Conservation (phyloP, 2,113 vertebrate genomes). For the Holacanthus passer region DNA sequence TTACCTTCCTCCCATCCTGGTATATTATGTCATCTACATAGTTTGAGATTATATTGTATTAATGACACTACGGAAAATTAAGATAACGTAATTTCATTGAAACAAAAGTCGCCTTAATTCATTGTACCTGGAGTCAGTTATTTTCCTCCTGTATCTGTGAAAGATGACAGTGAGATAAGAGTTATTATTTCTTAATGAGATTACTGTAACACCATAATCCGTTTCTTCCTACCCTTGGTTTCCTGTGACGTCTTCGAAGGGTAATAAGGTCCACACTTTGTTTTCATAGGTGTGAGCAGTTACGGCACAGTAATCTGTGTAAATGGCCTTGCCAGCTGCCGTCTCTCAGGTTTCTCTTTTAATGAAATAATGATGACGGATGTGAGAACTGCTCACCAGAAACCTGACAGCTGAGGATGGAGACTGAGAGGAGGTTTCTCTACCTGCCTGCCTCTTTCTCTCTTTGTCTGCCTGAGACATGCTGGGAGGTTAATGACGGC, state of each 20-base stretch:
- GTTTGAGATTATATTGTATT: background rate
- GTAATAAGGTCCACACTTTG: conserved; percentile 53
- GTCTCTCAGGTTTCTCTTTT: conserved; percentile 65
- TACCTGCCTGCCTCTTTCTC: conserved; percentile 7
- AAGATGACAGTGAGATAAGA: conserved; percentile 15
- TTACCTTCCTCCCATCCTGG: background rate
- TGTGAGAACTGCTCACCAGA: conserved; percentile 36
- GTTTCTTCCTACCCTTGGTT: conserved; percentile 48
- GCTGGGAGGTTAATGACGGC: background rate
- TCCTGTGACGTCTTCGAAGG: conserved; percentile 59
- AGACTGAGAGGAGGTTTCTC: conserved; percentile 25
- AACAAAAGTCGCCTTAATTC: background rate
- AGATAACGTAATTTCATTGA: background rate
- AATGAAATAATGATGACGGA: conserved; percentile 68
- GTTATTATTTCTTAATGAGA: conserved; percentile 51
- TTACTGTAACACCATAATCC: conserved; percentile 62
- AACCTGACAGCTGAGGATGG: conserved; percentile 40
- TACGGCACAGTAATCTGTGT: conserved; percentile 40
- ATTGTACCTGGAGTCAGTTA: background rate
- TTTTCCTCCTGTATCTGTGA: background rate
- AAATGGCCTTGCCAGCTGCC: conserved; percentile 51
- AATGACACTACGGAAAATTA: background rate
- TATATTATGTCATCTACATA: background rate
- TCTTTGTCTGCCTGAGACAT: background rate
- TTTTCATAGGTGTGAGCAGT: conserved; percentile 76